Evolutionary conservation across 1,140 invertebrate species (phyloP), one percentile per base, ranked within the genome.

Genomic region (Drosophila kurseongensis): DNA sequence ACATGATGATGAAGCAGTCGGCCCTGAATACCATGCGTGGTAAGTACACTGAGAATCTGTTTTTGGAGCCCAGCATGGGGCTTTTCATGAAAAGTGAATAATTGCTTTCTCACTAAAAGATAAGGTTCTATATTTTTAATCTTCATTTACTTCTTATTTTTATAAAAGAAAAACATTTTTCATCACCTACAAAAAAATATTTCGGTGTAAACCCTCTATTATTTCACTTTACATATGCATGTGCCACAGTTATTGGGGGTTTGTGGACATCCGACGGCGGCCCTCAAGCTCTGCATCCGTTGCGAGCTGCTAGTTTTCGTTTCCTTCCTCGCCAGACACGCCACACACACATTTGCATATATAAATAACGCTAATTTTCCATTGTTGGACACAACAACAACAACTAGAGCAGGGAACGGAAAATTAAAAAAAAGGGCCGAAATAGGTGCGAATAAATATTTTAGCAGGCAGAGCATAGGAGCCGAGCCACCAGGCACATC

Each of bases 1-100:
- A 92, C 63, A 92, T 91, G 82, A 88, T 92, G 91, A 92, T 92
- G 91, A 92, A 92, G 65, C 90, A 92, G 79, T 91, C 91, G 35
- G 90, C 91, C 0, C 67, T 92, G 63, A 91, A 84, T 66, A 91
- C 91, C 40, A 92, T 92, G 68, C 76, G 91, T 91, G 91, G 91
- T 92, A 41, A 91, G 90, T 91, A 61, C 60, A 68, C 29, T 50
- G 14, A 32, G 8, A 16, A 6, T 12, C 13, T 4, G 4, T 29
- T 5, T 36, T n/a, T 51, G 50, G 50, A 5, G 50, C 14, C 32
- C 50, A 51, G 7, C 5, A 2, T 6, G 32, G 29, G 50, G 10
- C 29, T 3, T 18, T 12, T 0, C 0, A 1, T 12, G 5, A 5
- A 5, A 51, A 2, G 6, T 23, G 4, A 29, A 29, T 23, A 29